Percentiles rank a stretch among this genome's conserved stretches.
These are phyloP conservation scores for Pangasius krempfi DNA, from an alignment of 2,797 vertebrate genomes.

Conservation along the genomic window DNA sequence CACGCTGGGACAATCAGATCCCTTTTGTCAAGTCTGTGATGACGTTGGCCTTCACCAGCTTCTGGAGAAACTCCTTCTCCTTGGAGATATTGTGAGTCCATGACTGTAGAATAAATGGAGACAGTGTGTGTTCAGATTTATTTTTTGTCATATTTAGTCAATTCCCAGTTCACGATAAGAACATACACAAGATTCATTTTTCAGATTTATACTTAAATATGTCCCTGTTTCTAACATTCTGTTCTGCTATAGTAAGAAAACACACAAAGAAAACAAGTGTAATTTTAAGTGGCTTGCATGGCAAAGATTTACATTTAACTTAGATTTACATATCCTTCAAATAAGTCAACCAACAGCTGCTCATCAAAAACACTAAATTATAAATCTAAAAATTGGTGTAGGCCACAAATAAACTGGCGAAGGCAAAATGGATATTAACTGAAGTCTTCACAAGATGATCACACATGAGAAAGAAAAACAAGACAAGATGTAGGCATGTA, in stretches of 20 bases:
- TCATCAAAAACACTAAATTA: not conserved
- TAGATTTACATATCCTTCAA: too few species aligned
- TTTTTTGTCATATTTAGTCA: not conserved
- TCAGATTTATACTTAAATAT: not conserved
- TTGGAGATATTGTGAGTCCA: slow-evolving; percentile 92
- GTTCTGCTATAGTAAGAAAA: not conserved
- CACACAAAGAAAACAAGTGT: not conserved
- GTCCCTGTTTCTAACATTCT: not conserved
- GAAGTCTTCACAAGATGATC: not conserved
- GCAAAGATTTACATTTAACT: too few species aligned
- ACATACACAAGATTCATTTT: not conserved
- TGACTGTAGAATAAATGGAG: slow-evolving; percentile 74
- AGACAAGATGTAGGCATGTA: not conserved
- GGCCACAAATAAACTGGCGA: not conserved
- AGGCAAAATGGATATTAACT: not conserved
- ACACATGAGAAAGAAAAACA: not conserved
- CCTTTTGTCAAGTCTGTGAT: slow-evolving; percentile 87
- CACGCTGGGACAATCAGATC: slow-evolving; percentile 72
- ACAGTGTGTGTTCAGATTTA: not conserved
- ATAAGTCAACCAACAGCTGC: not conserved
- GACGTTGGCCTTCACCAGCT: slow-evolving; percentile 86
- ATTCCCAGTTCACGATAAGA: not conserved
- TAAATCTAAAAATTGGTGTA: not conserved
- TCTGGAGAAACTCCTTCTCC: slow-evolving; percentile 88
- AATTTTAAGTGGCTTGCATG: not conserved